Evolutionary conservation across 53 echinoderm and acorn worm species (phyloP), one percentile per base, ranked within the genome.

Genomic region (Hippasteria phrygiana): DNA sequence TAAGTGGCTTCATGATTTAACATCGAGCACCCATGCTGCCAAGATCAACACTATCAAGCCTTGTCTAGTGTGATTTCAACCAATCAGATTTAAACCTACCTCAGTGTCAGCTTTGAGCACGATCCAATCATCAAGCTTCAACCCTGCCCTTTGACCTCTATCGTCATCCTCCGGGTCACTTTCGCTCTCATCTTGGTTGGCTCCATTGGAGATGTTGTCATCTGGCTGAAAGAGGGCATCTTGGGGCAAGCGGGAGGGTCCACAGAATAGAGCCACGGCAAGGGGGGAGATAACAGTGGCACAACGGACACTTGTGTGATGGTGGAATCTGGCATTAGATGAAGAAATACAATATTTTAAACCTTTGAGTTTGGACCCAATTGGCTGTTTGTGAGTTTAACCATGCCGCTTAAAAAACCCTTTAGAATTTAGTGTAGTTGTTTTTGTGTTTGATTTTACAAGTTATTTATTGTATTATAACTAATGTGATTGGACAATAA

Each of bases 61-160:
- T 0, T 14, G n/a, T n/a, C n/a, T n/a, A n/a, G n/a, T 14, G 20
- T 0, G 20, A 51, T 1, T 51, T 14, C 63, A 0, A 18, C 27
- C 10, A 27, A 28, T 26, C 28, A 18, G 1, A 5, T 67, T 0
- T 35, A 27, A 31, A 18, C 65, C 56, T 48, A 95, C 95, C 93
- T 91, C 91, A 39, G 93, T 84, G 71, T 99, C 99, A 14, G 94
- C 91, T 75, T 93, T 94, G 73, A 96, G 88, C 9, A 94, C 83
- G 9, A 99, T 83, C 99, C 99, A 99, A 11, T 94, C 88, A 55
- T 99, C 99, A 87, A 99, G 62, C 47, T 93, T 99, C 62, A 99
- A 80, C 46, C 87, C 83, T 28, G 96, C 94, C 53, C 59, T 80
- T 59, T 77, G 88, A 50, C 77, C 88, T 62, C 69, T 88, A 65